These are phyloP conservation scores for Cryptus viduatorius DNA, from an alignment of 2,888 invertebrate species.

Conservation along the genomic window DNA sequence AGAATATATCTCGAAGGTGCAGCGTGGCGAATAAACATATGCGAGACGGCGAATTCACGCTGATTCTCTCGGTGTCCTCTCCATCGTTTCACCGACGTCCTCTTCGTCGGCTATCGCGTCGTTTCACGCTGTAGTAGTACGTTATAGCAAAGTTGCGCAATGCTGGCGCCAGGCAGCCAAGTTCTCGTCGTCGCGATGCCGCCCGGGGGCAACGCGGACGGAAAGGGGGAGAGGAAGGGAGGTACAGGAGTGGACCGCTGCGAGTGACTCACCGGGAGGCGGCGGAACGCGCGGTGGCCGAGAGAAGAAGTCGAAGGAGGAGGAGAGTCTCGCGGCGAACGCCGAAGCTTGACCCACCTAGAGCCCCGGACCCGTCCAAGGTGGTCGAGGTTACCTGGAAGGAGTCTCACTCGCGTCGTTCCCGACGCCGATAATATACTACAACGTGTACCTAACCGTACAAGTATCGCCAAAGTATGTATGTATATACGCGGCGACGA, in stretches of 20 bases:
- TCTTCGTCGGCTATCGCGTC: conserved; percentile 42
- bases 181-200: conserved; percentile 72
- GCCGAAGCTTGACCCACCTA: conserved; percentile 80
- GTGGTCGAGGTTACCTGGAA: conserved; percentile 78
- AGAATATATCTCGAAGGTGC: conserved; percentile 43
- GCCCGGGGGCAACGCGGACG: conserved; percentile 70
- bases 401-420: conserved; percentile 71
- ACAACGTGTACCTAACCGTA: conserved; percentile 20
- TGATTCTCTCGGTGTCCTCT: conserved; percentile 35
- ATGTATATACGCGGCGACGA: conserved; percentile 5
- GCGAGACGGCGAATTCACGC: conserved; percentile 29
- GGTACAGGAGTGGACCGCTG: conserved; percentile 64
- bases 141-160: conserved; percentile 78
- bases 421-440: conserved; percentile 57
- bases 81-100: conserved; percentile 38
- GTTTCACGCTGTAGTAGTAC: conserved; percentile 44
- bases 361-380: conserved; percentile 78
- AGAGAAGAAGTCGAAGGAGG: conserved; percentile 66
- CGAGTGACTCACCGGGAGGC: conserved; percentile 82
- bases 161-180: conserved; percentile 81
- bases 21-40: conserved; percentile 42
- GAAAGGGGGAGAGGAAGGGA: background rate
- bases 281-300: conserved; percentile 71
- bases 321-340: conserved; percentile 65
- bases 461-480: conserved; percentile 22